Evolutionary conservation across 2,888 invertebrate genomes (phyloP), one percentile per base, ranked within the genome.

Genomic region (Spilosoma lubricipeda): DNA sequence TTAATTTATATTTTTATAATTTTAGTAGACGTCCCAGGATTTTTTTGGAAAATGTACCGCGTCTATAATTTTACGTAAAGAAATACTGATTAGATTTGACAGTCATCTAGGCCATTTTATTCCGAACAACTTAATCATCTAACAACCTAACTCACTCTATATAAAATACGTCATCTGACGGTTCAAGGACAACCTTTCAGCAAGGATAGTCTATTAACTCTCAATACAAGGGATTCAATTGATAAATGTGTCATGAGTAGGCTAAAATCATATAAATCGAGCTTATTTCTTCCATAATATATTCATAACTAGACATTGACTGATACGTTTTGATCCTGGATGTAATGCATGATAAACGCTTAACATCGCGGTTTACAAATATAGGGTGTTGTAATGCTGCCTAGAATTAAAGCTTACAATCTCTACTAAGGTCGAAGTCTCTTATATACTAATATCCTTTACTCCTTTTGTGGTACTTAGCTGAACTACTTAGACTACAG

Each of bases 151-250:
- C 67, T 73, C 20, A 70, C 63, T 65, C 67, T 11, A 70, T 33
- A 59, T 66, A 18, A 67, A 67, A 56, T 23, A 30, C 9, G 48
- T 48, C 67, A 67, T 67, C 45, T 48, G 48, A 33, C 48, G 23
- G 23, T 23, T 20, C 67, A 67, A 48, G 33, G 48, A 33, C 48
- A 48, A 30, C 48, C 33, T 36, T n/a, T 52, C 52, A 70, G 67
- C 36, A 67, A 75, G 59, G 33, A 65, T 11, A 4, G 13, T n/a
- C 48, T 2, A 73, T 74, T 72, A 67, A 39, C 18, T 67, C 11
- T 64, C 70, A 73, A 73, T 64, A 67, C 66, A 56, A 71, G 42
- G 36, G 23, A 77, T 73, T 75, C 36, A 42, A 71, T 73, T 73
- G 59, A 73, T 68, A 20, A 66, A 75, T 68, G 36, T 74, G 27